A percentile compares a stretch with the other conserved stretches of the same genome.
phyloP scores from a whole-genome alignment of 2,888 invertebrate genomes.

The Celastrina argiolus region DNA sequence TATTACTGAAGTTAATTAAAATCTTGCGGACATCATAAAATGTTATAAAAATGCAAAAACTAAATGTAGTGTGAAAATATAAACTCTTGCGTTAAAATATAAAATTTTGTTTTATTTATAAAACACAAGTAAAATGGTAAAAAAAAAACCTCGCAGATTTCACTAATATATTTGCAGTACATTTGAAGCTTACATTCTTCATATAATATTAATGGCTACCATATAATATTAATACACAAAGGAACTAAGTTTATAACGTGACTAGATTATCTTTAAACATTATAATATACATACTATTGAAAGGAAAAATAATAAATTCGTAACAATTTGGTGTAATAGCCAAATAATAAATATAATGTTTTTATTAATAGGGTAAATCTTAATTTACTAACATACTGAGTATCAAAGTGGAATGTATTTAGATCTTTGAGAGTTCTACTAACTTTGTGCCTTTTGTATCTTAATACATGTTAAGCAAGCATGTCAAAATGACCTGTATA shows the following conservation, averaged over 20 bases:
- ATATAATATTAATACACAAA: constrained; percentile 5
- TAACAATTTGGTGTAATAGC: constrained; percentile 2
- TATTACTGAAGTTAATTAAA: not conserved
- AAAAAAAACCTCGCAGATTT: not conserved
- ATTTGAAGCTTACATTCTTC: constrained; percentile 4
- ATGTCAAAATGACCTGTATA: not conserved
- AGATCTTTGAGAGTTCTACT: not conserved
- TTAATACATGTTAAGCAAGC: not conserved
- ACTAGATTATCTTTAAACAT: constrained; percentile 1
- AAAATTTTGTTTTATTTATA: not conserved
- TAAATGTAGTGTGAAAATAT: constrained; percentile 14
- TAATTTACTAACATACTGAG: not conserved
- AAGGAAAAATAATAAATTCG: constrained; percentile 5
- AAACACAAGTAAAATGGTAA: not conserved
- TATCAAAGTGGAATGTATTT: constrained; percentile 17
- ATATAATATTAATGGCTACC: not conserved
- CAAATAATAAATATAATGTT: not conserved
- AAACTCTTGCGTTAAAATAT: constrained; percentile 5
- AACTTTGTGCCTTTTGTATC: constrained; percentile 2
- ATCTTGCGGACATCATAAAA: not conserved
- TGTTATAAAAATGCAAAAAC: not conserved
- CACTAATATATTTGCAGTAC: constrained; percentile 15
- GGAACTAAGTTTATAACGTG: constrained; percentile 7
- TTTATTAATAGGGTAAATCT: not conserved
- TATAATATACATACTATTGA: not conserved